Conservation (phyloP, 2,888 invertebrate species). For the Fabriciana adippe region DNA sequence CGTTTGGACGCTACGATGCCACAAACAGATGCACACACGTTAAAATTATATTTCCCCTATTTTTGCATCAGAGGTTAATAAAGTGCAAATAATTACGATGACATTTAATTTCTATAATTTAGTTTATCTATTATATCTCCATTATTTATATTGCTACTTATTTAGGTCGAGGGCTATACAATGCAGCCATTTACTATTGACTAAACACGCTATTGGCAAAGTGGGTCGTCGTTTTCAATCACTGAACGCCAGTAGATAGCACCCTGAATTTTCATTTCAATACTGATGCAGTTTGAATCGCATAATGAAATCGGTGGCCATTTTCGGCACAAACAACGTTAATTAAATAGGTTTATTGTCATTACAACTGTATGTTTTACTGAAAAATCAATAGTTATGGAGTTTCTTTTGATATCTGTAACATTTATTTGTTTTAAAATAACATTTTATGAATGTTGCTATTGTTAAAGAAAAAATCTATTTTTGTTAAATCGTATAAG, state of each 20-base stretch:
- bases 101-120: neutral
- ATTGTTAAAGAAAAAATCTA: no score
- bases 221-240: constrained; percentile 37
- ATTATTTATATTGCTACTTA: constrained; percentile 27
- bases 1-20: no score
- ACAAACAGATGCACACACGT: no score
- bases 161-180: constrained; percentile 24
- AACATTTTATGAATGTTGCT: no score
- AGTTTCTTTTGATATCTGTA: neutral
- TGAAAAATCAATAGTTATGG: constrained; percentile 10
- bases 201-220: constrained; percentile 31
- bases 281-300: constrained; percentile 30
- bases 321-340: constrained; percentile 39
- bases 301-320: constrained; percentile 39
- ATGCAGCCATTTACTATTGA: constrained; percentile 31
- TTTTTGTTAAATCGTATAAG: no score
- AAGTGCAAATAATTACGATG: no score
- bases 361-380: constrained; percentile 16
- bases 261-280: constrained; percentile 27
- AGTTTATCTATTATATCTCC: constrained; percentile 12
- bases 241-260: constrained; percentile 27
- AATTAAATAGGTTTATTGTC: constrained; percentile 36
- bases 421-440: neutral
- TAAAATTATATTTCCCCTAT: no score
- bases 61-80: no score